Evolutionary conservation across 2,888 invertebrate species (phyloP).

Genomic region (Pogonocherus hispidulus): DNA sequence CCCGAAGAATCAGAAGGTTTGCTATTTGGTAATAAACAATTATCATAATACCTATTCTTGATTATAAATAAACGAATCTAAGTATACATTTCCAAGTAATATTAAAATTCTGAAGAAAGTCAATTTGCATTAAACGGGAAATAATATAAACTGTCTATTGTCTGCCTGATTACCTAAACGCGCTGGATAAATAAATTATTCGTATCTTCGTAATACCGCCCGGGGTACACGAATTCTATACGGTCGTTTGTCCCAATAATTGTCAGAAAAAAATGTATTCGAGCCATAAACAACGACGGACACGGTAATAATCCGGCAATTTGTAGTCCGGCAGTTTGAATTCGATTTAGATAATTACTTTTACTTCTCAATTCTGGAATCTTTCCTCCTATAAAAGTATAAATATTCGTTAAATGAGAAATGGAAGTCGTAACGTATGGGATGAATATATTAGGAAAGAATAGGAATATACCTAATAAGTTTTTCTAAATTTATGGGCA

Average conservation of each 20-base stretch:
- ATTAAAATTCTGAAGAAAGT: too few species aligned
- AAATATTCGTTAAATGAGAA: not conserved
- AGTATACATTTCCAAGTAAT: too few species aligned
- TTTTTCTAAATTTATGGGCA: too few species aligned
- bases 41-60: too few species aligned
- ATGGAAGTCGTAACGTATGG: not conserved
- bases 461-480: not conserved
- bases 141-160: slow-evolving; percentile 17
- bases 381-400: not conserved
- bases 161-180: slow-evolving; percentile 7
- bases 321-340: slow-evolving; percentile 6
- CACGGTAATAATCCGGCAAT: slow-evolving; percentile 8
- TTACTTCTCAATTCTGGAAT: not conserved
- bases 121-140: slow-evolving; percentile 24
- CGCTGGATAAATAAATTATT: not conserved
- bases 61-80: too few species aligned
- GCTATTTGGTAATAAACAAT: too few species aligned
- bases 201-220: not conserved
- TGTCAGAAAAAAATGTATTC: slow-evolving; percentile 14
- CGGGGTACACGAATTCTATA: slow-evolving; percentile 12
- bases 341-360: slow-evolving; percentile 1
- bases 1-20: too few species aligned
- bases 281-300: not conserved
- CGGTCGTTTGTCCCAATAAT: slow-evolving; percentile 19
- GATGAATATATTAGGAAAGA: not conserved